Conservation (phyloP, 2,888 invertebrate genomes). For the Microctonus hyperodae region DNA sequence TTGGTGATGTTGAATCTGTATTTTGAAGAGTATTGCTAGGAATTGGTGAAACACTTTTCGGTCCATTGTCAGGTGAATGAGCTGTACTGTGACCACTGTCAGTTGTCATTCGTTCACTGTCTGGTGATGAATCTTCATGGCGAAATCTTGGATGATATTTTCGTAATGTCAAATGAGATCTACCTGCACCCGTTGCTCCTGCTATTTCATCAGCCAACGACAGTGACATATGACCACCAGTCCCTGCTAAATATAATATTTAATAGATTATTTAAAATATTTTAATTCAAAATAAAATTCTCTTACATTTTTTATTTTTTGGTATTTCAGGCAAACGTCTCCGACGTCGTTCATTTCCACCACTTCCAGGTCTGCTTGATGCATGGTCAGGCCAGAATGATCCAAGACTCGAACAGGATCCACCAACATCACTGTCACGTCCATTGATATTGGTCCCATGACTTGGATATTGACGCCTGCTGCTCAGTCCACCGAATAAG, state of each 20-base stretch:
- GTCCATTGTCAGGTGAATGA: constrained; percentile 86
- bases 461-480: constrained; percentile 50
- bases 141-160: constrained; percentile 56
- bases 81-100: constrained; percentile 93
- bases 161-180: constrained; percentile 56
- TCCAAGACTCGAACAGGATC: constrained; percentile 57
- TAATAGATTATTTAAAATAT: not conserved
- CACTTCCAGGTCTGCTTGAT: constrained; percentile 47
- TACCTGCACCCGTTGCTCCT: constrained; percentile 57
- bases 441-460: constrained; percentile 43
- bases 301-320: constrained; percentile 85
- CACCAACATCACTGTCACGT: constrained; percentile 58
- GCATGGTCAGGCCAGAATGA: constrained; percentile 59
- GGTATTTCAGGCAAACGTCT: constrained; percentile 90
- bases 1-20: constrained; percentile 58
- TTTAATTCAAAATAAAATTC: constrained; percentile 10
- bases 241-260: constrained; percentile 33
- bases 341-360: constrained; percentile 71
- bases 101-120: constrained; percentile 82
- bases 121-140: constrained; percentile 84
- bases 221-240: constrained; percentile 42
- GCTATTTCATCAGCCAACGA: constrained; percentile 76
- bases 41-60: constrained; percentile 84
- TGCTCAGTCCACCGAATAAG: constrained; percentile 60
- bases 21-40: constrained; percentile 64